These are phyloP conservation scores for Tridacna crocea DNA, from an alignment of 2,888 invertebrate species.

Conservation along the genomic window DNA sequence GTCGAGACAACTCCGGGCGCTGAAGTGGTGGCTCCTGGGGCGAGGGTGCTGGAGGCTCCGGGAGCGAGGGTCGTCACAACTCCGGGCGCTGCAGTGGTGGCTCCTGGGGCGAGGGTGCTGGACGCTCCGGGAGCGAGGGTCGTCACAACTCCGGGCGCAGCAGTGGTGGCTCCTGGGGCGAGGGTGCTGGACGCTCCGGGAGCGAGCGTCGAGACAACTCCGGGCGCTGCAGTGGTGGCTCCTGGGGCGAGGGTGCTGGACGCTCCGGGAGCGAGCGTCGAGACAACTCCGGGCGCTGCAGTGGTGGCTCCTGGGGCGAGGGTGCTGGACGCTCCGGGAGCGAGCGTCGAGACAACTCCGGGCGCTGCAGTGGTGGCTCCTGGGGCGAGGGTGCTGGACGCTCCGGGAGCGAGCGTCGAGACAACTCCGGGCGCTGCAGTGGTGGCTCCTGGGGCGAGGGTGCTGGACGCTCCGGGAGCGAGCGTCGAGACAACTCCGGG, in stretches of 20 bases:
- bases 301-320: neutral
- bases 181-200: neutral
- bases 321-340: neutral
- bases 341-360: neutral
- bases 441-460: neutral
- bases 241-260: neutral
- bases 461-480: neutral
- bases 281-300: neutral
- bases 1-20: neutral
- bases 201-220: neutral
- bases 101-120: neutral
- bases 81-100: neutral
- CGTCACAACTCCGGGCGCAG: neutral
- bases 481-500: neutral
- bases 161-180: neutral
- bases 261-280: neutral
- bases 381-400: neutral
- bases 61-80: neutral
- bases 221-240: neutral
- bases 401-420: neutral
- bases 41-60: neutral
- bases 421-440: neutral
- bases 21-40: neutral
- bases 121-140: neutral
- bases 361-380: neutral